Percentiles rank a stretch among this genome's conserved stretches.
phyloP scores from a whole-genome alignment of 2,797 vertebrate species.

The Myripristis murdjan region DNA sequence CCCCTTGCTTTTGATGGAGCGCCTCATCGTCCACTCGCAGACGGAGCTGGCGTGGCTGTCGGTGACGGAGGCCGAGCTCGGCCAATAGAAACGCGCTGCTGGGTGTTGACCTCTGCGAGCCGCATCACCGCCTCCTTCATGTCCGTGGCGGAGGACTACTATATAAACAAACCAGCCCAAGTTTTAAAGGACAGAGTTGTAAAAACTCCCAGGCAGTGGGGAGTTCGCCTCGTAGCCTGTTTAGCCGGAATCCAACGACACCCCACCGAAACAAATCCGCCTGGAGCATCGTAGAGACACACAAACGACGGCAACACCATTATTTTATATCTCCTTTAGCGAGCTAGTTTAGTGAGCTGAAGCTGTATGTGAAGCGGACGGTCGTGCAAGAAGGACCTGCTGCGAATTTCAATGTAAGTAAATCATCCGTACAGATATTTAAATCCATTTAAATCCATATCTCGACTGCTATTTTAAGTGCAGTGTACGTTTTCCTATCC shows the following conservation, averaged over 20 bases:
- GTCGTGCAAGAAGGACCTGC: slow-evolving; percentile 61
- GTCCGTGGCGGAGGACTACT: slow-evolving; percentile 86
- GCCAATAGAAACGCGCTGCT: slow-evolving; percentile 71
- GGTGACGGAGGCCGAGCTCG: slow-evolving; percentile 49
- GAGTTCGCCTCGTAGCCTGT: slow-evolving; percentile 58
- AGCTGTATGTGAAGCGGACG: slow-evolving; percentile 40
- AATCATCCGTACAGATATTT: not conserved
- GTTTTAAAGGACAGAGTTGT: slow-evolving; percentile 89
- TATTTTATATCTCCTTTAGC: slow-evolving; percentile 47
- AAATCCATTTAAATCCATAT: no score
- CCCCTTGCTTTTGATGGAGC: slow-evolving; percentile 65
- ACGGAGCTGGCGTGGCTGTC: not conserved
- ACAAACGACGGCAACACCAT: slow-evolving; percentile 18
- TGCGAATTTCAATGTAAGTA: slow-evolving; percentile 80
- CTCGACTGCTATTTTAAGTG: accelerated
- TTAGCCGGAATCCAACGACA: slow-evolving; percentile 41
- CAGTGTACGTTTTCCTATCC: not conserved
- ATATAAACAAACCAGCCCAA: slow-evolving; percentile 82
- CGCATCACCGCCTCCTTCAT: slow-evolving; percentile 82
- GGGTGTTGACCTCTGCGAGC: slow-evolving; percentile 83
- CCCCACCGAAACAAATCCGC: slow-evolving; percentile 49
- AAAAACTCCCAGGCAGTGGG: slow-evolving; percentile 87
- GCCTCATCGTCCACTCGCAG: slow-evolving; percentile 63
- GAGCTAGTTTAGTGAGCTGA: slow-evolving; percentile 24
- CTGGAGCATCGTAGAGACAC: slow-evolving; percentile 63